Base-by-base conservation (phyloP, 2,113 vertebrate genomes). In the Archilochus colubris region DNA sequence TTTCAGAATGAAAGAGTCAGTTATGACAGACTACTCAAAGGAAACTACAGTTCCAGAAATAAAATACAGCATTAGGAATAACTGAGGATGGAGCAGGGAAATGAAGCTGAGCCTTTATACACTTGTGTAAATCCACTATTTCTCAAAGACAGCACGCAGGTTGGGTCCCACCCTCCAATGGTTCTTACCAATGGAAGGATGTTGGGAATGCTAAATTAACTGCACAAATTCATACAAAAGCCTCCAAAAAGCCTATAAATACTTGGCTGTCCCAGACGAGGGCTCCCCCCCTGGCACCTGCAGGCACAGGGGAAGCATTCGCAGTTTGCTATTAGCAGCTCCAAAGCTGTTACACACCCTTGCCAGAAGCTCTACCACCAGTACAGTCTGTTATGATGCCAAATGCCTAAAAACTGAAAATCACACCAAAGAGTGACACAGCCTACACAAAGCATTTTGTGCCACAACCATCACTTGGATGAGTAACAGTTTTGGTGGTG, bases 11-110 rank as follows among this genome's bases (percentile, higher is more conserved):
- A 63, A 2, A 36, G 38, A 3, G 2, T 7, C 36, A 66, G 33
- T 64, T 75, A 58, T 5, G 14, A 68, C 20, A 88, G 51, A 58
- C 6, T 17, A 25, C 20, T 62, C 14, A 59, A 48, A 75, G 66
- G 54, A 92, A 92, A 85, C 9, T 30, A 75, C 70, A 85, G 66
- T 53, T 76, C 40, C 78, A 73, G 51, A 73, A 72, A 68, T 30
- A 30, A 79, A 76, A 73, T 58, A 64, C 11, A 12, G 28, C 53
- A 85, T 12, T 14, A 79, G 57, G 14, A 91, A 20, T 55, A 55
- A 59, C 1, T 18, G 64, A 28, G 24, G 74, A 75, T 13, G 6
- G 62, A 67, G 38, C 23, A 75, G 21, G 10, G 70, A 78, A 78
- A 85, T 0, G 2, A 83, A 72, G 43, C 7, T 30, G 58, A 80